phyloP scores from a whole-genome alignment of 1,140 invertebrate genomes.

The Drosophila melanica region DNA sequence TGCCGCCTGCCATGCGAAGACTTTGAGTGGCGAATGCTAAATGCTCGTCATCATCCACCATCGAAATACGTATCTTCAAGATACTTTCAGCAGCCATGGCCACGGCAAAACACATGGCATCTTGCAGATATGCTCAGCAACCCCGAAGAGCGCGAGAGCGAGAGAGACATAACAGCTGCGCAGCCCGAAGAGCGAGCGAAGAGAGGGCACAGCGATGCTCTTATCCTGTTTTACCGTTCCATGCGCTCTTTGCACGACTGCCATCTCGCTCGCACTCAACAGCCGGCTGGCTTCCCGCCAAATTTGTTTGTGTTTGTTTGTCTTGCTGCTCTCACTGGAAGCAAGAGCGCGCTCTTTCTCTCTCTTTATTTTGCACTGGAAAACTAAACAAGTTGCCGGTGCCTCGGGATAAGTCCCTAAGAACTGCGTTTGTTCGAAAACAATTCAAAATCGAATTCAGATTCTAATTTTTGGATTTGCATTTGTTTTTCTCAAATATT shows the following conservation, averaged over 20 bases:
- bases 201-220: slow-evolving; percentile 21
- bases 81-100: slow-evolving; percentile 37
- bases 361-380: slow-evolving; percentile 21
- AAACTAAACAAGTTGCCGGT: slow-evolving; percentile 42
- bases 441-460: slow-evolving; percentile 26
- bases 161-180: slow-evolving; percentile 32
- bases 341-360: neutral
- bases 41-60: slow-evolving; percentile 60
- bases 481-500: slow-evolving; percentile 39
- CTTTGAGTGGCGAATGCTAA: slow-evolving; percentile 68
- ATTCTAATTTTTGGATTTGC: slow-evolving; percentile 17
- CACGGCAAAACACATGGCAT: slow-evolving; percentile 38
- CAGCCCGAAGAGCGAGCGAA: slow-evolving; percentile 15
- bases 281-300: slow-evolving; percentile 65
- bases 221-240: slow-evolving; percentile 53
- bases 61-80: slow-evolving; percentile 19
- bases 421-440: slow-evolving; percentile 15
- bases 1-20: slow-evolving; percentile 44
- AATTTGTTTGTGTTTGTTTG: slow-evolving; percentile 24
- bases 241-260: slow-evolving; percentile 33
- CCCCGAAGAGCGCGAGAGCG: slow-evolving; percentile 20
- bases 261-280: slow-evolving; percentile 48
- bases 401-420: slow-evolving; percentile 4
- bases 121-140: slow-evolving; percentile 19
- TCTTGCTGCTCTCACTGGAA: slow-evolving; percentile 52